Evolutionary conservation across 53 echinoderm and acorn worm species (phyloP).

Genomic region (Echinarachnius parma): DNA sequence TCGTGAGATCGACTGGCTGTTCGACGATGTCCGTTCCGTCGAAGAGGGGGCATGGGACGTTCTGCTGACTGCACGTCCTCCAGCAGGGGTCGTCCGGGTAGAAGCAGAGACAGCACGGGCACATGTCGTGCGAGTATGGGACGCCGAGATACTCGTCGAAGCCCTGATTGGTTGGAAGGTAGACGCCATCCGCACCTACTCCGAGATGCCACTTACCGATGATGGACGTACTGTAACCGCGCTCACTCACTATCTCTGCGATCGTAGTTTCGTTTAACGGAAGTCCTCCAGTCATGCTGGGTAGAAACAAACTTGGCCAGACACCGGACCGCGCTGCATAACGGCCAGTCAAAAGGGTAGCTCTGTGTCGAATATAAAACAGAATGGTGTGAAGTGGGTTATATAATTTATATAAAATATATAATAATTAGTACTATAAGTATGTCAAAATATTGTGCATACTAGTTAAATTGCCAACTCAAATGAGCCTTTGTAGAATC

Average conservation of each 20-base stretch:
- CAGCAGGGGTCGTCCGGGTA: no score
- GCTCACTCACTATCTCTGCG: conserved; percentile 57
- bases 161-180: no score
- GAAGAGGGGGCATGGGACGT: conserved; percentile 63
- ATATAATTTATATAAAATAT: no score
- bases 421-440: no score
- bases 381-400: no score
- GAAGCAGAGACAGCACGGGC: conserved; percentile 69
- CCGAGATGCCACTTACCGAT: no score
- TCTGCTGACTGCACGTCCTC: conserved; percentile 40
- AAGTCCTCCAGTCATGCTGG: conserved; percentile 64
- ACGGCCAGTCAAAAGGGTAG: conserved; percentile 67
- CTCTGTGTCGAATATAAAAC: no score
- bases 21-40: conserved; percentile 53
- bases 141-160: conserved; percentile 75
- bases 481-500: no score
- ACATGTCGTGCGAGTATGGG: conserved; percentile 88
- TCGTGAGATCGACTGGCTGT: conserved; percentile 71
- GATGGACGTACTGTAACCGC: conserved; percentile 60
- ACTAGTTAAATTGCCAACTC: no score
- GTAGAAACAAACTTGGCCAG: conserved; percentile 68
- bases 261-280: conserved; percentile 69
- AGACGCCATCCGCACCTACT: no score
- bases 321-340: conserved; percentile 66
- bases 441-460: no score